These are phyloP conservation scores for Falco concolor DNA, from an alignment of 2,797 vertebrate genomes.

Conservation along the genomic window DNA sequence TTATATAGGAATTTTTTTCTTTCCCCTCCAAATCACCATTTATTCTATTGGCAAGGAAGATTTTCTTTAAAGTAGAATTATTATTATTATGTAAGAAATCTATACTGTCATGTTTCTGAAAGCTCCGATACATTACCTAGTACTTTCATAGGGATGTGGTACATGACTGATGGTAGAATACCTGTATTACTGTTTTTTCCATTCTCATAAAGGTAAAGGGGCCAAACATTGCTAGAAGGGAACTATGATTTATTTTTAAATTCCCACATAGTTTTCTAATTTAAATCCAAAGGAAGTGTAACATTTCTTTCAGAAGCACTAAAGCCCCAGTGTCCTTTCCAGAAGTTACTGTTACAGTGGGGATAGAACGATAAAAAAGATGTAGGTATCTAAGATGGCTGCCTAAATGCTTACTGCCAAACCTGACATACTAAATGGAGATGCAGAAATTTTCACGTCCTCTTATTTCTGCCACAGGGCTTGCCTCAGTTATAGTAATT, in stretches of 20 bases:
- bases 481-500: background rate
- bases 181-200: background rate
- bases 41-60: background rate
- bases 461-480: background rate
- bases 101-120: background rate
- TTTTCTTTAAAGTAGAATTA: background rate
- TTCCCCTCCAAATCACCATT: background rate
- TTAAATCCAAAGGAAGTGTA: background rate
- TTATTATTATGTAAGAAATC: background rate
- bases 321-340: background rate
- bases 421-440: background rate
- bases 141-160: background rate
- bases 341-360: background rate
- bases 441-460: background rate
- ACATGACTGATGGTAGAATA: background rate
- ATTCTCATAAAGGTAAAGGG: background rate
- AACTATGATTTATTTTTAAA: background rate
- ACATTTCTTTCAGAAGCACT: background rate
- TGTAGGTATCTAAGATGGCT: background rate
- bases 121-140: background rate
- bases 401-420: background rate
- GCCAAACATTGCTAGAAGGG: background rate
- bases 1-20: background rate
- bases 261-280: background rate
- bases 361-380: background rate